Conservation (phyloP, 1,140 invertebrate genomes). For the Vollenhovia emeryi region DNA sequence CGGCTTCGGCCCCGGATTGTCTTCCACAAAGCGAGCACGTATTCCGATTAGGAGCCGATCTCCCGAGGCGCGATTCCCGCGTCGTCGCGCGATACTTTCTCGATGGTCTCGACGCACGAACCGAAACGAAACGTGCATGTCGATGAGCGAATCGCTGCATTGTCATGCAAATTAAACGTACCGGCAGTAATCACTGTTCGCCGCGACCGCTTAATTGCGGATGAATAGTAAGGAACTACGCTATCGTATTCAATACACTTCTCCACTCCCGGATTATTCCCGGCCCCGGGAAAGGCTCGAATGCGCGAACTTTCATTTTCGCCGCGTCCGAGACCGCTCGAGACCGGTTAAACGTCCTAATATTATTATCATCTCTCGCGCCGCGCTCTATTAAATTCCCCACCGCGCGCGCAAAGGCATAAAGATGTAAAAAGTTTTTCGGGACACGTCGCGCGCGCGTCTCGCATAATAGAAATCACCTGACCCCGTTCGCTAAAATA, state of each 20-base stretch:
- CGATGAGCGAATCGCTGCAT: conserved; percentile 21
- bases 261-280: neutral
- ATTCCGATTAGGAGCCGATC: conserved; percentile 52
- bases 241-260: neutral
- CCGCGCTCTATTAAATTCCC: neutral
- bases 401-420: neutral
- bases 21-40: conserved; percentile 8
- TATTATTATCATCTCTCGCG: neutral
- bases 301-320: neutral
- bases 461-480: neutral
- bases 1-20: neutral
- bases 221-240: neutral
- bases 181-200: conserved; percentile 12
- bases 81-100: conserved; percentile 19
- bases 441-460: neutral
- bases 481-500: neutral
- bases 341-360: neutral
- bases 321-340: neutral
- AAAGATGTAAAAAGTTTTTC: neutral
- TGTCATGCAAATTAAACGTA: conserved; percentile 50
- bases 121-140: neutral
- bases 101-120: neutral
- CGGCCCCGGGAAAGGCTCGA: neutral
- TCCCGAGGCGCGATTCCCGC: conserved; percentile 24
- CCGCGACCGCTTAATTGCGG: conserved; percentile 20